Conservation (phyloP, 2,797 vertebrate genomes). For the Ficedula albicollis region DNA sequence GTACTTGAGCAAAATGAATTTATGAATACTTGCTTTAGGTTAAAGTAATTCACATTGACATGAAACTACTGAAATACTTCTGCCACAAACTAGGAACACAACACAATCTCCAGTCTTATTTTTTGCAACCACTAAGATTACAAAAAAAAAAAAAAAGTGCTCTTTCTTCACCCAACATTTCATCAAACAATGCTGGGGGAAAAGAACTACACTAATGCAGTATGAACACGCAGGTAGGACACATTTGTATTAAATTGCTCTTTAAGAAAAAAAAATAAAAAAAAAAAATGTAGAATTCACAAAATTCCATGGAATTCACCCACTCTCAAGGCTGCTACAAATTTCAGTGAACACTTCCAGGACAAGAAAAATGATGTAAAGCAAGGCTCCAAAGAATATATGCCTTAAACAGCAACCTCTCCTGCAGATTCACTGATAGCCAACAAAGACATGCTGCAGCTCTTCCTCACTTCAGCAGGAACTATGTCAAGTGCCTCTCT, state of each 20-base stretch:
- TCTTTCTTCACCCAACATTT: neutral
- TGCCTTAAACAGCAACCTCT: neutral
- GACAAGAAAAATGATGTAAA: neutral
- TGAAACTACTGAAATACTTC: neutral
- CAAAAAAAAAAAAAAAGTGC: neutral
- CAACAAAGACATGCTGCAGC: neutral
- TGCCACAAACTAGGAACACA: neutral
- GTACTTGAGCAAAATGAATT: neutral
- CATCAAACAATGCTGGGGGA: neutral
- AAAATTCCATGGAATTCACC: neutral
- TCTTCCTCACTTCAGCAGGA: neutral
- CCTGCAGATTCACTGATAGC: neutral
- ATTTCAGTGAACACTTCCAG: neutral
- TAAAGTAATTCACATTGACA: neutral
- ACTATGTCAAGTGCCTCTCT: neutral
- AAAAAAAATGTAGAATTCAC: neutral
- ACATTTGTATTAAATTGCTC: neutral
- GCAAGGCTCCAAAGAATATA: neutral
- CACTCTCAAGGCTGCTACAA: neutral
- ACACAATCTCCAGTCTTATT: neutral
- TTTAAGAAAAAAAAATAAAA: neutral
- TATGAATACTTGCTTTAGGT: neutral
- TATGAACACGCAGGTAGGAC: neutral
- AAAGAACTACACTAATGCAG: neutral
- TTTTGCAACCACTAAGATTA: neutral